These are phyloP conservation scores for Chironomus tepperi DNA, from an alignment of 1,140 invertebrate species.

Conservation along the genomic window DNA sequence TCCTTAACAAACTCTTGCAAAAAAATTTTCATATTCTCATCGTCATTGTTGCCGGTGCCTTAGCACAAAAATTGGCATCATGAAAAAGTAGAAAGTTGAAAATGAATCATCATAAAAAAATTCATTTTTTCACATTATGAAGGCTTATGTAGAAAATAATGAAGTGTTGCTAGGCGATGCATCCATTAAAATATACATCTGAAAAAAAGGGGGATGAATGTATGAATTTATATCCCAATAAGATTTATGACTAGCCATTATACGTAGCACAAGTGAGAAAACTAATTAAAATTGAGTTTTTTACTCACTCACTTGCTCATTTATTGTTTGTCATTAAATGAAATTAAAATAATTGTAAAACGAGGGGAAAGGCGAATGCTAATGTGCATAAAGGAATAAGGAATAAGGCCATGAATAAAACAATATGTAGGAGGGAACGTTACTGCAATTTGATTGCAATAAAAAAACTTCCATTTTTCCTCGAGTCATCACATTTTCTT, in stretches of 20 bases:
- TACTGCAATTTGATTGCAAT: conserved; percentile 4
- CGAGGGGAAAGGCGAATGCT: neutral
- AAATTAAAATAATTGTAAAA: neutral
- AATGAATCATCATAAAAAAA: neutral
- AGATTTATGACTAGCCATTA: conserved; percentile 7
- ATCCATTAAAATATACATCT: neutral
- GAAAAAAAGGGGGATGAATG: neutral
- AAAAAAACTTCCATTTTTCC: neutral
- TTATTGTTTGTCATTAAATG: conserved; percentile 10
- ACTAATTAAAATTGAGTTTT: conserved; percentile 14
- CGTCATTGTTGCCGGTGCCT: too few species aligned
- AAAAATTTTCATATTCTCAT: too few species aligned
- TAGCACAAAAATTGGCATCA: too few species aligned
- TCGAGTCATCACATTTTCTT: neutral
- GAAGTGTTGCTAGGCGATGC: conserved; percentile 11
- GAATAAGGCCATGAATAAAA: neutral
- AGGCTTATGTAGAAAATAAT: conserved; percentile 2
- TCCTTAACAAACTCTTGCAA: neutral
- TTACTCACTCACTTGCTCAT: neutral
- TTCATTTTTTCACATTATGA: neutral
- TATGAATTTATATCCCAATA: neutral
- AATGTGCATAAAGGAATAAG: too few species aligned
- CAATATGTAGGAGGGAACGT: neutral
- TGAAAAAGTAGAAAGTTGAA: neutral
- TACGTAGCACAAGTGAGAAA: neutral